Conservation (phyloP, 2,797 vertebrate genomes). For the Melanotaenia parkinsoni region DNA sequence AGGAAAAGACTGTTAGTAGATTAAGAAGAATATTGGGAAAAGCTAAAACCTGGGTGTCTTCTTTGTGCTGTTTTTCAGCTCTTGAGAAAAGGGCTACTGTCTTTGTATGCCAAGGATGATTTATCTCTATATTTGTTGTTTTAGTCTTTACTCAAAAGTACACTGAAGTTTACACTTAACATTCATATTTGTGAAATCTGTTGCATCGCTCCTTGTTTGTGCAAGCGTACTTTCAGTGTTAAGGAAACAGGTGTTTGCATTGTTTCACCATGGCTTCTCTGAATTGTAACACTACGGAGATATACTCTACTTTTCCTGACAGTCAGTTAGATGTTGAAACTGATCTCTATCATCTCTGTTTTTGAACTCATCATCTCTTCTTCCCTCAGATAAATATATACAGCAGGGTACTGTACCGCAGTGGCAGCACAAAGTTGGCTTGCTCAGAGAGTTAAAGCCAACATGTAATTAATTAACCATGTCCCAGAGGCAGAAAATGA, state of each 20-base stretch:
- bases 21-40: no score
- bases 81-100: no score
- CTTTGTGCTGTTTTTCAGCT: no score
- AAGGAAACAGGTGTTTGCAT: conserved; percentile 3
- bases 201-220: no score
- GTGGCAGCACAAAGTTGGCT: conserved; percentile 31
- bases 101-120: no score
- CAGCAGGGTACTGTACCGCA: conserved; percentile 7
- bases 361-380: conserved; percentile 25
- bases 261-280: conserved; percentile 4
- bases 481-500: conserved; percentile 80
- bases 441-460: conserved; percentile 61
- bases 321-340: conserved; percentile 18
- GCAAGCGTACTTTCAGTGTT: no score
- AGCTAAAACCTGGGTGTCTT: no score
- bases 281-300: conserved; percentile 24
- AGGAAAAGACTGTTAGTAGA: no score
- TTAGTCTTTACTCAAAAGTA: no score
- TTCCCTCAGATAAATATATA: conserved; percentile 42
- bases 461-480: conserved; percentile 86
- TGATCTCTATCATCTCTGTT: conserved; percentile 9
- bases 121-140: no score
- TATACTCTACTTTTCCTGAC: neutral
- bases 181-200: no score
- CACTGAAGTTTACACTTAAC: no score